Evolutionary conservation across 1,140 invertebrate species (phyloP).

Genomic region (Dendrolimus punctatus): DNA sequence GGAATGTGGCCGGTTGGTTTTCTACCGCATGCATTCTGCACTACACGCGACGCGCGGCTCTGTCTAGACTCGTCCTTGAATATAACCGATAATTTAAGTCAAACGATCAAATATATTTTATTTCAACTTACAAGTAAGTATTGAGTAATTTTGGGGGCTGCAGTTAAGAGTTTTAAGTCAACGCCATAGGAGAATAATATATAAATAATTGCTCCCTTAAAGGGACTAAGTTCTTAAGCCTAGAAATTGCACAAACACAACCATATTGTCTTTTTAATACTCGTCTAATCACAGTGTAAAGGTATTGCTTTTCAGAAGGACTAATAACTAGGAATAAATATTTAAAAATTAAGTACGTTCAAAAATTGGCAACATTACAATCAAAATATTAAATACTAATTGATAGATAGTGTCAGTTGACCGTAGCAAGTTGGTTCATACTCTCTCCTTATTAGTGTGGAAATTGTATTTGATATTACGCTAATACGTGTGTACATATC

Average conservation of each 20-base stretch:
- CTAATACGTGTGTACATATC: no score
- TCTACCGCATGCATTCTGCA: constrained; percentile 61
- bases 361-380: background rate
- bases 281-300: constrained; percentile 59
- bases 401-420: background rate
- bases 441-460: background rate
- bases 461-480: background rate
- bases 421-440: background rate
- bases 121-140: no score
- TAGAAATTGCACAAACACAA: constrained; percentile 69
- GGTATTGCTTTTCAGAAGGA: constrained; percentile 45
- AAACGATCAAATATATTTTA: no score
- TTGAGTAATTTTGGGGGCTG: no score
- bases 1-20: constrained; percentile 41
- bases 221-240: constrained; percentile 55
- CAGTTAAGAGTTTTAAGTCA: no score
- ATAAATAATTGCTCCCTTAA: background rate
- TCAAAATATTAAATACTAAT: background rate
- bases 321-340: constrained; percentile 14
- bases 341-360: constrained; percentile 20
- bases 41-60: constrained; percentile 40
- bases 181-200: no score
- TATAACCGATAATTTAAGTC: background rate
- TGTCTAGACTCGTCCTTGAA: constrained; percentile 22
- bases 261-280: constrained; percentile 68